Evolutionary conservation across 2,888 invertebrate species (phyloP).

Genomic region (Blastobasis adustella): DNA sequence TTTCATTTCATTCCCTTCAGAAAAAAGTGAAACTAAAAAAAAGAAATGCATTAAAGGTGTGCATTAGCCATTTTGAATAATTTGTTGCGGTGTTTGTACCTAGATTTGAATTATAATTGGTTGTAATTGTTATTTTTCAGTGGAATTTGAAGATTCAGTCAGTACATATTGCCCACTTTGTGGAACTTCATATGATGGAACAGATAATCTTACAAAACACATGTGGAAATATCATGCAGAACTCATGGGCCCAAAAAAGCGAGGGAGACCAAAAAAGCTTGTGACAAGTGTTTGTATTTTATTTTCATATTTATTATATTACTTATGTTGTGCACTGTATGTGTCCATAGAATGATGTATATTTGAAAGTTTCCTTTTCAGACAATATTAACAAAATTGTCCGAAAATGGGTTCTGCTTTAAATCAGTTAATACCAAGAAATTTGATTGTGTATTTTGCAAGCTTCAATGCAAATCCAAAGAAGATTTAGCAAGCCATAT

Average conservation of each 20-base stretch:
- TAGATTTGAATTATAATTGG: neutral
- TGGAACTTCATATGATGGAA: slow-evolving; percentile 40
- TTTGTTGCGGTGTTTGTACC: neutral
- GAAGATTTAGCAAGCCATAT: slow-evolving; percentile 46
- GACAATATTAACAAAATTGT: slow-evolving; percentile 50
- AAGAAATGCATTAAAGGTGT: slow-evolving; percentile 40
- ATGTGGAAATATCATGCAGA: slow-evolving; percentile 55
- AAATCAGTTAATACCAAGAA: slow-evolving; percentile 36
- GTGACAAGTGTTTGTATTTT: slow-evolving; percentile 42
- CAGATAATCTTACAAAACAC: slow-evolving; percentile 47
- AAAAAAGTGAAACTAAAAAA: slow-evolving; percentile 28
- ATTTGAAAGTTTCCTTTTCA: slow-evolving; percentile 23
- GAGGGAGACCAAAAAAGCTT: slow-evolving; percentile 57
- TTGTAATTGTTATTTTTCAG: slow-evolving; percentile 19
- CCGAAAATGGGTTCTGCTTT: slow-evolving; percentile 49
- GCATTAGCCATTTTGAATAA: neutral
- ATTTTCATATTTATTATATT: slow-evolving; percentile 6
- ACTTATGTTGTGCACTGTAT: neutral
- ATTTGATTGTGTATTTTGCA: slow-evolving; percentile 47
- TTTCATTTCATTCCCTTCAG: slow-evolving; percentile 7
- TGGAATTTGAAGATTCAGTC: slow-evolving; percentile 38
- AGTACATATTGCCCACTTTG: slow-evolving; percentile 54
- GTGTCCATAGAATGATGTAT: neutral
- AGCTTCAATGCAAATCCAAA: slow-evolving; percentile 42
- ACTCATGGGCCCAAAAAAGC: slow-evolving; percentile 61